A percentile compares a stretch with the other conserved stretches of the same genome.
These are phyloP conservation scores for Brachirus orientalis DNA, from an alignment of 2,113 vertebrate genomes.

Conservation along the genomic window DNA sequence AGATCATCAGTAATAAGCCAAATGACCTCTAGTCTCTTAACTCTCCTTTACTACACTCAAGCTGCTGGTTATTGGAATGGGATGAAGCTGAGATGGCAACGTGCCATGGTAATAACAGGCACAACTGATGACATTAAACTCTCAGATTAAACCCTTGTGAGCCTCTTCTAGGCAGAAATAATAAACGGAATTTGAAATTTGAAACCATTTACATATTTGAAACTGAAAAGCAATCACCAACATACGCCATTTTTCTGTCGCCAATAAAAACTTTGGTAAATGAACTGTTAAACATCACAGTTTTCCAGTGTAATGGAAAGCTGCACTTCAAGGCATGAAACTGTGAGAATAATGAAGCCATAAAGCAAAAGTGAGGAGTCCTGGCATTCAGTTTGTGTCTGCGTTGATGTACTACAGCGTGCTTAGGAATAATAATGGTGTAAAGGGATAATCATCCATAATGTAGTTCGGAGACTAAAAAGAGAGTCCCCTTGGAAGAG, in stretches of 20 bases:
- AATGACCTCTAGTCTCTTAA: constrained; percentile 74
- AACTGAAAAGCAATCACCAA: constrained; percentile 63
- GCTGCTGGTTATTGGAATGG: constrained; percentile 71
- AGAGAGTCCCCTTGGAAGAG: constrained; percentile 58
- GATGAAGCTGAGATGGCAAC: constrained; percentile 62
- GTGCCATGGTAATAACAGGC: constrained; percentile 67
- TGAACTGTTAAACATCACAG: constrained; percentile 64
- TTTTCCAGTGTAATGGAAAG: constrained; percentile 53
- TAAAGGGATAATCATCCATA: constrained; percentile 64
- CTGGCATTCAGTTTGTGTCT: constrained; percentile 50
- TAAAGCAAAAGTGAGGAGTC: constrained; percentile 62
- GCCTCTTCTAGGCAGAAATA: constrained; percentile 62
- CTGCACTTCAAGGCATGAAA: constrained; percentile 57
- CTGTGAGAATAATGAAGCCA: constrained; percentile 56
- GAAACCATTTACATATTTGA: constrained; percentile 64
- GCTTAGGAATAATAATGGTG: constrained; percentile 69
- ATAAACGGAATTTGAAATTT: constrained; percentile 72
- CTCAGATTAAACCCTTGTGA: constrained; percentile 69
- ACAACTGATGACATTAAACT: constrained; percentile 75
- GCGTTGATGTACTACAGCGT: constrained; percentile 59
- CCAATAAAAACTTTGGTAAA: constrained; percentile 65
- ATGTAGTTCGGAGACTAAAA: constrained; percentile 66
- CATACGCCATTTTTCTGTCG: constrained; percentile 54
- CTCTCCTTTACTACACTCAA: constrained; percentile 73
- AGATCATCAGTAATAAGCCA: constrained; percentile 57